Percentiles rank a stretch among this genome's conserved stretches.
These are phyloP conservation scores for Muscicapa adusta DNA, from an alignment of 2,113 vertebrate genomes.

Conservation along the genomic window DNA sequence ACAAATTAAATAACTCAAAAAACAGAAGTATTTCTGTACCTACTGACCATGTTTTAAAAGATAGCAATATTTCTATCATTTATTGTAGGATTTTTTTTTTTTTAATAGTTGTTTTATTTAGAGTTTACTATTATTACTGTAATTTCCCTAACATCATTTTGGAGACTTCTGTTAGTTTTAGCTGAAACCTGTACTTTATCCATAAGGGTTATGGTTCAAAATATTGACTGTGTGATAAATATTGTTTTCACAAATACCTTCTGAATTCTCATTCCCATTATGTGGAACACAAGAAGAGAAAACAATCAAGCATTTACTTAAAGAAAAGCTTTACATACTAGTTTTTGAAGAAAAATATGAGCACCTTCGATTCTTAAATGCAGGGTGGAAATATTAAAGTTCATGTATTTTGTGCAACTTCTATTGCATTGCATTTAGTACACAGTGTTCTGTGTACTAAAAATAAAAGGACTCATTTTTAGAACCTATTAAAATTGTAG, in stretches of 20 bases:
- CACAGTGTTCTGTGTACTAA: conserved; percentile 24
- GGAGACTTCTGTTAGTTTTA: neutral
- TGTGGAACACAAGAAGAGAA: neutral
- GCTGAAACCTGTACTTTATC: neutral
- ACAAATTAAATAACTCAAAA: neutral
- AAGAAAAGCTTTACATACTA: neutral
- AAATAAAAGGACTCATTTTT: conserved; percentile 36
- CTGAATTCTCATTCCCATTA: neutral
- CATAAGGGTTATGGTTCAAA: neutral
- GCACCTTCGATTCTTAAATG: neutral
- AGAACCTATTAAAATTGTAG: conserved; percentile 28
- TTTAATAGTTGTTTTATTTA: neutral
- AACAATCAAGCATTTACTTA: neutral
- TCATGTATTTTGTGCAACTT: neutral
- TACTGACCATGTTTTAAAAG: neutral
- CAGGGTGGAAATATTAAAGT: neutral
- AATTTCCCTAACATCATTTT: neutral
- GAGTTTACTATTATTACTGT: neutral
- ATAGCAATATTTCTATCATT: neutral
- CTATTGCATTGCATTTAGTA: neutral
- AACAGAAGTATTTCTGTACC: neutral
- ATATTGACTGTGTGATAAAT: neutral
- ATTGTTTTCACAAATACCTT: neutral
- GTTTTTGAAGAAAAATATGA: neutral
- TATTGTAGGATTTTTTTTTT: neutral